Base-by-base conservation (phyloP, 2,888 invertebrate species). In the Lepidochrysops patricia region DNA sequence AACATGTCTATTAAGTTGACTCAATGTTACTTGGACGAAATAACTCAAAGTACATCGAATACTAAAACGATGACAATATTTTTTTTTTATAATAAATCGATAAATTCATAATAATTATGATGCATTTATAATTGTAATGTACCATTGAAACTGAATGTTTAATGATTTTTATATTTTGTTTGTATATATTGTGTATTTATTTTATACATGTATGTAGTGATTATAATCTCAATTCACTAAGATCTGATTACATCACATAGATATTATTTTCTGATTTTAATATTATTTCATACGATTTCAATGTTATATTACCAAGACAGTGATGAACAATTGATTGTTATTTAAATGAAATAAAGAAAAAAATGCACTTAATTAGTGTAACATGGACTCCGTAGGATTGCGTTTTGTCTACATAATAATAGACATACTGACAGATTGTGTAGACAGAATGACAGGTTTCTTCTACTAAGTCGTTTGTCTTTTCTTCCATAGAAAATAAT, bases 1-100 rank as follows among this genome's bases (percentile, higher is more conserved):
- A 35, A 35, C 5, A 4, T 35, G n/a, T 9, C 13, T 35, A 35
- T 1, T 5, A 35, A 35, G 4, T 9, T 4, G 19, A 43, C 19
- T 19, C 7, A 43, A 9, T 6, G 4, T 43, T 19, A 9, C 29
- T 29, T 29, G 7, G 5, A 19, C 19, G 9, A 43, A 19, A 43
- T 43, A 5, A 43, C 19, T 1, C 9, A 7, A 43, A 23, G 12
- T 43, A 43, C 54, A 29, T 54, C 54, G 54, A 32, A 32, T 32
- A 19, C 27, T 32, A 27, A 54, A 50, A 54, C 19, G 54, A 54
- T n/a, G 32, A 32, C 54, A 32, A 54, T 54, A 54, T 54, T 12
- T 4, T 4, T 32, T 52, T 29, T 29, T 4, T 3, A 19, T 52
- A 9, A 29, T 15, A 52, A 50, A 27, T 29, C 9, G 15, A 9